Base-by-base conservation (phyloP, 2,888 invertebrate species). In the Sisyra nigra region DNA sequence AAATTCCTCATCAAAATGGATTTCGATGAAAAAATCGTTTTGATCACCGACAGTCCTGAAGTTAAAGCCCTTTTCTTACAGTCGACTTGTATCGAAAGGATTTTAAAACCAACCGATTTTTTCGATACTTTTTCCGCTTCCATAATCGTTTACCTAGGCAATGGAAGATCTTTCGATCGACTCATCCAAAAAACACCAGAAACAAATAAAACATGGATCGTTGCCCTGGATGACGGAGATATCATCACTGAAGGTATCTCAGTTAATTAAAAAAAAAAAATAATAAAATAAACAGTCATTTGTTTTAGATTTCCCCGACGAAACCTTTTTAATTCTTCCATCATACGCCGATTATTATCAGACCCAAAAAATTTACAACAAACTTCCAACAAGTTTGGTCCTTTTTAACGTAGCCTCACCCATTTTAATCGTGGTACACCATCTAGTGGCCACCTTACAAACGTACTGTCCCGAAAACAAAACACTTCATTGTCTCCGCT, bases 401-500 rank as follows among this genome's bases (percentile, higher is more conserved):
- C 50, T 63, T 5, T 57, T 63, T 35, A 61, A 61, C 43, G 50
- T 60, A 8, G 59, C 62, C 0, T 51, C 51, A 43, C 58, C 60
- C 2, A 49, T 63, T 10, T 35, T 61, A 10, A 51, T 50, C 33
- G 55, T 53, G 40, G 50, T 53, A 0, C 48, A 52, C 41, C 51
- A n/a, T n/a, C n/a, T n/a, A n/a, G n/a, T n/a, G n/a, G n/a, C 9
- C 29, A 13, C 14, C n/a, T 18, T 19, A 17, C 17, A 37, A 14
- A 14, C n/a, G n/a, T 36, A 17, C 11, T 7, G n/a, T 19, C 2
- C 7, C 19, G 17, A 37, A 11, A 37, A 6, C 7, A 13, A 19
- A 10, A 19, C 19, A 7, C 10, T 19, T 11, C 18, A 37, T 2
- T 37, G 37, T 14, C 9, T 19, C 15, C 33, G 14, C 9, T 33